Percentiles rank a stretch among this genome's conserved stretches.
phyloP scores from a whole-genome alignment of 2,888 invertebrate genomes.

The Lasioglossum oenotherae region DNA sequence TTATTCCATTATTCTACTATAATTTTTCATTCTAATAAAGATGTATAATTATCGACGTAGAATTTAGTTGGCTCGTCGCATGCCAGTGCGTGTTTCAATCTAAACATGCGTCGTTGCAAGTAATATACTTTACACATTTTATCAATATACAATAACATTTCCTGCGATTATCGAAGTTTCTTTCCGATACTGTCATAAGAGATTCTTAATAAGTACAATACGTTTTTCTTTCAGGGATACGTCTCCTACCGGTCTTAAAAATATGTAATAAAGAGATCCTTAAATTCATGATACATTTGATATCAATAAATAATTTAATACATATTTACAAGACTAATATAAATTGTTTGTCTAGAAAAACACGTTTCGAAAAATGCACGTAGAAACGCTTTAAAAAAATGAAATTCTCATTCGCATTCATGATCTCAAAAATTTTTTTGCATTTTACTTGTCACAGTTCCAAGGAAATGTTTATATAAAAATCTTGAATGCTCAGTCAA shows the following conservation, averaged over 20 bases:
- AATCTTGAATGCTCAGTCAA: not conserved
- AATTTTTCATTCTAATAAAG: slow-evolving; percentile 21
- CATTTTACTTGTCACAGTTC: slow-evolving; percentile 1
- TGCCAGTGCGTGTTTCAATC: not conserved
- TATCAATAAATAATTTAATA: slow-evolving; percentile 64
- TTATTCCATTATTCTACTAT: slow-evolving; percentile 58
- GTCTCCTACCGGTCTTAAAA: slow-evolving; percentile 26
- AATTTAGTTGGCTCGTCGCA: slow-evolving; percentile 7
- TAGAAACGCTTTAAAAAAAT: slow-evolving; percentile 7
- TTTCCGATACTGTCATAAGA: not conserved
- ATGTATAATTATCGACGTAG: not conserved
- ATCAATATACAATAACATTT: not conserved
- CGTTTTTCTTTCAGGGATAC: slow-evolving; percentile 31
- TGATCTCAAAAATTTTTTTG: slow-evolving; percentile 1
- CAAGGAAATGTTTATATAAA: not conserved
- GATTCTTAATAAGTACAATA: slow-evolving; percentile 19
- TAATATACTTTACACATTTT: slow-evolving; percentile 11
- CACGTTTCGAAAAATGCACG: slow-evolving; percentile 22
- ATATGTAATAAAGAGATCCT: slow-evolving; percentile 42
- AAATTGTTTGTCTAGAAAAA: slow-evolving; percentile 17
- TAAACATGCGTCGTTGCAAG: not conserved
- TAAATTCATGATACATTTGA: slow-evolving; percentile 29
- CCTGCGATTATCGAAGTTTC: not conserved
- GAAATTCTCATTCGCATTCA: not conserved
- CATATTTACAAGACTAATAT: slow-evolving; percentile 50